Conservation (phyloP, 2,797 vertebrate species). For the Channallabes apus region DNA sequence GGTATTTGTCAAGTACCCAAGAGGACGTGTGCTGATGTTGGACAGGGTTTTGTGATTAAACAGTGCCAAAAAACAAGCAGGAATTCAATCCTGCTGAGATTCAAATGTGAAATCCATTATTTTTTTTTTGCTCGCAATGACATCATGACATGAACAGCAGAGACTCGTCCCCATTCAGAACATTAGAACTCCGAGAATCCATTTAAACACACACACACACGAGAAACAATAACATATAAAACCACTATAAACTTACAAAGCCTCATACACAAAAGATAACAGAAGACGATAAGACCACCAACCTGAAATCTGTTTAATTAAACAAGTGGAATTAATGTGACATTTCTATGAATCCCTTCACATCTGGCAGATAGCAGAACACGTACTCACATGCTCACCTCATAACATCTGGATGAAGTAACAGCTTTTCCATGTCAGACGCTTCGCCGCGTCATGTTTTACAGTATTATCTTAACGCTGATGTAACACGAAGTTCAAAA, state of each 20-base stretch:
- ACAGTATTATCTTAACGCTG: background rate
- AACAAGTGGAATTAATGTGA: background rate
- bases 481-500: background rate
- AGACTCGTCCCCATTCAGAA: background rate
- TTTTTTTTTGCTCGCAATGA: background rate
- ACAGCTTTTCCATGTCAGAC: background rate
- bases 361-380: background rate
- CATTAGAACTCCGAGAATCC: background rate
- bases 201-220: background rate
- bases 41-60: background rate
- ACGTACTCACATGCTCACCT: background rate
- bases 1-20: background rate
- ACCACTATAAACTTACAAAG: too few relatives aligned
- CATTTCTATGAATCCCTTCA: background rate
- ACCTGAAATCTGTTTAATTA: background rate
- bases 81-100: background rate
- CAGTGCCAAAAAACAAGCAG: background rate
- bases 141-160: slow-evolving; percentile 18
- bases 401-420: background rate
- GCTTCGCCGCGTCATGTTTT: background rate
- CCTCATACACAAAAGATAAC: background rate
- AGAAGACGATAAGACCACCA: background rate
- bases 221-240: background rate
- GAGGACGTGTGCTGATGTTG: slow-evolving; percentile 27
- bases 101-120: background rate